A percentile compares a stretch with the other conserved stretches of the same genome.
phyloP scores from a whole-genome alignment of 2,113 vertebrate species.

The Cathartes aura region DNA sequence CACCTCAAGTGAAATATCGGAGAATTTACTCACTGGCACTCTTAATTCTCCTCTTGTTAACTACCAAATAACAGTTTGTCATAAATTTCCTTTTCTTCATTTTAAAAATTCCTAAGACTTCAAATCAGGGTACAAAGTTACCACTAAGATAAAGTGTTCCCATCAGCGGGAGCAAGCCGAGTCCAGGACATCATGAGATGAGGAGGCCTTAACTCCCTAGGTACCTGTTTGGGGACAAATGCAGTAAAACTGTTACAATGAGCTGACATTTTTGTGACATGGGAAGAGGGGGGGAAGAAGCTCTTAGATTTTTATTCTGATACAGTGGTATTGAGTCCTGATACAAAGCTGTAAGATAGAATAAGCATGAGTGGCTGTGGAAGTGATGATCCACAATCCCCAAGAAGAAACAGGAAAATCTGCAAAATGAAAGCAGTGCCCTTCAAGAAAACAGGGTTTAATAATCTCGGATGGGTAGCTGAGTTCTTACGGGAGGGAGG shows the following conservation, averaged over 20 bases:
- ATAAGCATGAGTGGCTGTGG: neutral
- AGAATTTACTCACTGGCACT: neutral
- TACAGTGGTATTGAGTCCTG: neutral
- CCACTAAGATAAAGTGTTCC: neutral
- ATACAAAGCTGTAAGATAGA: neutral
- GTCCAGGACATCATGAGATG: neutral
- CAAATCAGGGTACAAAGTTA: too few relatives aligned
- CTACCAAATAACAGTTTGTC: neutral
- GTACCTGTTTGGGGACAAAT: neutral
- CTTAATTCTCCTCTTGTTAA: neutral
- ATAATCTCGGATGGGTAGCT: too few relatives aligned
- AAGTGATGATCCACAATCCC: neutral
- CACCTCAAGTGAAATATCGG: fast-evolving
- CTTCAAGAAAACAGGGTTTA: neutral
- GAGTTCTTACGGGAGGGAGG: neutral
- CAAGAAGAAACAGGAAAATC: neutral
- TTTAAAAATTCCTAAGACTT: neutral
- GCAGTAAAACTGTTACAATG: neutral
- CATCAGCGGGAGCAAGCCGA: neutral
- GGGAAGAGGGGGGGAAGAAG: neutral
- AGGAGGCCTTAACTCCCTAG: neutral
- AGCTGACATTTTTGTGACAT: fast-evolving
- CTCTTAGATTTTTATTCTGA: neutral
- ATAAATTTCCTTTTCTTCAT: neutral
- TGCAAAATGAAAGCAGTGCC: too few relatives aligned